phyloP scores from a whole-genome alignment of 2,113 vertebrate species.

The Varanus komodoensis region DNA sequence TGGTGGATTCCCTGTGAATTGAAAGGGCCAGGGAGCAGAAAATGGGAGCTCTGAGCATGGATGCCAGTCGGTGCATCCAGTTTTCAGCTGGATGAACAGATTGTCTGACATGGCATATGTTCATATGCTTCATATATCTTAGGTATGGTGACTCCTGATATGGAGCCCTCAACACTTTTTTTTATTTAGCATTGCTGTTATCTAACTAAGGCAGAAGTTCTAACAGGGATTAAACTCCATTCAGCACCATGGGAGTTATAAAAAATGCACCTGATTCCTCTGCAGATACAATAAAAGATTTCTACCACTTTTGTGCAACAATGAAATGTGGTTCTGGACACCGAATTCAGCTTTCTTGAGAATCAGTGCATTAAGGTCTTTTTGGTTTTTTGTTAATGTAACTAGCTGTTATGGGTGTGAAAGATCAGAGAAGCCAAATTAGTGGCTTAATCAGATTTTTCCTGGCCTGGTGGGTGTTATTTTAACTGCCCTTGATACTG shows the following conservation, averaged over 20 bases:
- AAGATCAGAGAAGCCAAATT: not conserved
- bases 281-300: not conserved
- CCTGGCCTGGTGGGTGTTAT: not conserved
- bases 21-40: not conserved
- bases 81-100: not conserved
- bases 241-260: not conserved
- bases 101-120: not conserved
- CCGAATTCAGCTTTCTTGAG: not conserved
- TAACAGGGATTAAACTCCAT: not conserved
- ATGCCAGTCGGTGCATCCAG: not conserved
- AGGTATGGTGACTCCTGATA: not conserved
- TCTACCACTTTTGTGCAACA: not conserved
- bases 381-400: not conserved
- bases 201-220: not conserved
- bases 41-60: not conserved
- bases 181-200: slow-evolving; percentile 35
- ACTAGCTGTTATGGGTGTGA: not conserved
- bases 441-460: not conserved
- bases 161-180: not conserved
- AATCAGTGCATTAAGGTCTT: not conserved
- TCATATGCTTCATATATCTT: slow-evolving; percentile 7
- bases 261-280: not conserved
- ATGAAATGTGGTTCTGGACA: not conserved
- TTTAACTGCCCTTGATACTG: not conserved
- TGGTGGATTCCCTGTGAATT: not conserved